phyloP scores from a whole-genome alignment of 64 coral and sea anemone genomes.

The Acropora yongei region DNA sequence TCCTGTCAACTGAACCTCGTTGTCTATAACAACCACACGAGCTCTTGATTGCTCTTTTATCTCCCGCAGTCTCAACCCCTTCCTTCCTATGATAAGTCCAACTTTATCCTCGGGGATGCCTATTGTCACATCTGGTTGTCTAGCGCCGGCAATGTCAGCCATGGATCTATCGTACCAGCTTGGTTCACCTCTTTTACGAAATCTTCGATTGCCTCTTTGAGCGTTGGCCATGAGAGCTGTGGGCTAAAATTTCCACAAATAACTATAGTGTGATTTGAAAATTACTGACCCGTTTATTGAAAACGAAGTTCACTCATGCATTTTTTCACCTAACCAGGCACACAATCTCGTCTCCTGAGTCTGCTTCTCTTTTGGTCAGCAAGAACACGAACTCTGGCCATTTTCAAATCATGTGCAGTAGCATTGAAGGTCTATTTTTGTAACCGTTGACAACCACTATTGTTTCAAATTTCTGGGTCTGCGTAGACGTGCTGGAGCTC shows the following conservation, averaged over 20 bases:
- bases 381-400: too few relatives aligned
- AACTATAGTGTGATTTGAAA: not conserved
- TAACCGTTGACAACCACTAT: too few relatives aligned
- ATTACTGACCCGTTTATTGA: too few relatives aligned
- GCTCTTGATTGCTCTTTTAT: constrained; percentile 20
- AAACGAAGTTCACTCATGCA: too few relatives aligned
- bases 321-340: too few relatives aligned
- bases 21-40: not conserved
- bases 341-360: too few relatives aligned
- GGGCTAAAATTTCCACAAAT: not conserved
- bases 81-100: constrained; percentile 20
- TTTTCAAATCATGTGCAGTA: too few relatives aligned
- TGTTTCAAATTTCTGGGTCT: too few relatives aligned
- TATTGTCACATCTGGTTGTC: not conserved
- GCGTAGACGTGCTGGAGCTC: too few relatives aligned
- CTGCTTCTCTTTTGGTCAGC: too few relatives aligned
- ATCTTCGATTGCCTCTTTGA: not conserved
- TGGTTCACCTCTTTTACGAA: not conserved
- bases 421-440: too few relatives aligned
- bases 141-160: not conserved
- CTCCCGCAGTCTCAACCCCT: not conserved
- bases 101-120: constrained; percentile 6
- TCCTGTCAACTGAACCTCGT: not conserved
- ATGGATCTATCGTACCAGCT: not conserved
- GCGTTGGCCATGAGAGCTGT: not conserved